Percentiles rank a stretch among this genome's conserved stretches.
Conservation (phyloP, 1,140 invertebrate species). For the Trichomalopsis sarcophagae region DNA sequence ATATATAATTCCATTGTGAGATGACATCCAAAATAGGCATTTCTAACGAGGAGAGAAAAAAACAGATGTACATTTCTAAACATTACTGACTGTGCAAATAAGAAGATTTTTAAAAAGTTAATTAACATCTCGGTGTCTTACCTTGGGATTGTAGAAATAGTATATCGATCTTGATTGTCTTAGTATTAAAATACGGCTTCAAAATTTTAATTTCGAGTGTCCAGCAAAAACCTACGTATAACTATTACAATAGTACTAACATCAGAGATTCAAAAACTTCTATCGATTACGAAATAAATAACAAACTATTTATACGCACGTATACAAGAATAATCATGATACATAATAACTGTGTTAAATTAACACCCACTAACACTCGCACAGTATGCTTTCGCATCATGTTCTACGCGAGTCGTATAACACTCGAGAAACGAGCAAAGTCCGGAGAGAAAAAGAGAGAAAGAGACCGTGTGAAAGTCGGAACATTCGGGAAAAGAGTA, state of each 20-base stretch:
- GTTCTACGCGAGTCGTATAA: background rate
- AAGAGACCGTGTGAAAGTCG: background rate
- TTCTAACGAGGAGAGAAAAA: background rate
- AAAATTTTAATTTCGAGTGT: background rate
- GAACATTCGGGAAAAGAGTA: background rate
- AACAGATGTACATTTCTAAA: background rate
- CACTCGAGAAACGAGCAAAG: background rate
- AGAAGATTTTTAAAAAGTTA: background rate
- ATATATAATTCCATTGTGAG: background rate
- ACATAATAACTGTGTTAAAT: conserved; percentile 47
- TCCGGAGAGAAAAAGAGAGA: background rate
- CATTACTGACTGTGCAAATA: background rate
- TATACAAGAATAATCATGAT: background rate
- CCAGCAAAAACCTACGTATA: background rate
- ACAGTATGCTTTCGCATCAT: background rate
- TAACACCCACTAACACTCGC: conserved; percentile 14
- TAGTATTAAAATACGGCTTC: background rate
- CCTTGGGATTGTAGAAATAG: background rate
- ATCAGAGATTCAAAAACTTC: background rate
- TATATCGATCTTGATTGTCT: background rate
- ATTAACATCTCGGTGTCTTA: conserved; percentile 4
- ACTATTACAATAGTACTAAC: background rate
- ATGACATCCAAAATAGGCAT: background rate
- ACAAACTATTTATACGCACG: background rate
- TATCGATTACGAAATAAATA: background rate